phyloP scores from a whole-genome alignment of 2,888 invertebrate genomes.

The Hypselothyrea guttata region DNA sequence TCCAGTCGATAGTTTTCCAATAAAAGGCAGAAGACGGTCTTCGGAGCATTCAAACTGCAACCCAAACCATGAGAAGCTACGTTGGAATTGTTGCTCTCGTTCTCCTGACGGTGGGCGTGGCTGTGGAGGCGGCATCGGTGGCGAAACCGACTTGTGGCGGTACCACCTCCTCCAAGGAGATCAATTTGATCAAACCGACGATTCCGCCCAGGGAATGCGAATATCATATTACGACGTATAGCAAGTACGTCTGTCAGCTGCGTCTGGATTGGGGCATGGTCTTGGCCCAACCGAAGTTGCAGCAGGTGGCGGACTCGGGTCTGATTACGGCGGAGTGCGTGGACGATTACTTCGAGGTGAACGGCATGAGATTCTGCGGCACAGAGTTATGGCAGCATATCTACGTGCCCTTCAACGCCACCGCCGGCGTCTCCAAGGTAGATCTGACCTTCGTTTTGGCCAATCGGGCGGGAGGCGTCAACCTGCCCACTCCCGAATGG shows the following conservation, averaged over 20 bases:
- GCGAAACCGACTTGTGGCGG: slow-evolving; percentile 70
- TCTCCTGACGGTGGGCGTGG: slow-evolving; percentile 3
- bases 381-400: slow-evolving; percentile 85
- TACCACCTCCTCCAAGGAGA: slow-evolving; percentile 61
- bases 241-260: slow-evolving; percentile 70
- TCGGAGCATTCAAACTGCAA: slow-evolving; percentile 11
- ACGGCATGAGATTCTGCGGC: slow-evolving; percentile 83
- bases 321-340: slow-evolving; percentile 63
- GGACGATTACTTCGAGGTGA: slow-evolving; percentile 61
- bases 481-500: slow-evolving; percentile 55
- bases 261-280: slow-evolving; percentile 74
- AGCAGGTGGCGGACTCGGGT: slow-evolving; percentile 13
- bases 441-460: slow-evolving; percentile 47
- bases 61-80: slow-evolving; percentile 38
- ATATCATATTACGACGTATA: slow-evolving; percentile 60
- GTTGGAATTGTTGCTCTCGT: slow-evolving; percentile 32
- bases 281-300: slow-evolving; percentile 69
- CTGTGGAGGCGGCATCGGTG: slow-evolving; percentile 50
- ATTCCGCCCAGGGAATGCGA: slow-evolving; percentile 63
- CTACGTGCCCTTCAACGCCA: slow-evolving; percentile 69
- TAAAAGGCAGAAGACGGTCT: slow-evolving; percentile 37
- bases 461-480: slow-evolving; percentile 47
- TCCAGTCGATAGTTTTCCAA: slow-evolving; percentile 14
- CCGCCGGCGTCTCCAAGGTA: slow-evolving; percentile 52
- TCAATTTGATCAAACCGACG: slow-evolving; percentile 57